phyloP scores from a whole-genome alignment of 2,888 invertebrate species.

The Branchellion lobata region DNA sequence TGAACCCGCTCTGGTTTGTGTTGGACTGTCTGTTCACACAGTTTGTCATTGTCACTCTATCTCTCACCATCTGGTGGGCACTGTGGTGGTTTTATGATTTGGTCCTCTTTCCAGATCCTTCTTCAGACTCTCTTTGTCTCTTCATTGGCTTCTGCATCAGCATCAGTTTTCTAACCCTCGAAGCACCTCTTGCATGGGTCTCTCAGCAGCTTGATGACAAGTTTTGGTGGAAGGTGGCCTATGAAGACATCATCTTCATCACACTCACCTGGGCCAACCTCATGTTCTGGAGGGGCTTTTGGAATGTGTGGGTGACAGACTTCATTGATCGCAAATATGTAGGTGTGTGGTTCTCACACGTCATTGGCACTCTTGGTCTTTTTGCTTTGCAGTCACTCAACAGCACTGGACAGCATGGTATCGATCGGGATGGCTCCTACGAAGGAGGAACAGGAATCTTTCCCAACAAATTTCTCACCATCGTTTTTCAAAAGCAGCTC shows the following conservation, averaged over 20 bases:
- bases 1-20: slow-evolving; percentile 44
- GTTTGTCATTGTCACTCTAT: slow-evolving; percentile 50
- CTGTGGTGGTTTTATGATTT: slow-evolving; percentile 52
- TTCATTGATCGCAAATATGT: slow-evolving; percentile 49
- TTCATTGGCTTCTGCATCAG: slow-evolving; percentile 47
- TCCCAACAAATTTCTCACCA: slow-evolving; percentile 49
- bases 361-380: slow-evolving; percentile 50
- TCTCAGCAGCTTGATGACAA: slow-evolving; percentile 44
- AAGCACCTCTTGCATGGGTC: slow-evolving; percentile 40
- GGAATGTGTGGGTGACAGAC: slow-evolving; percentile 50
- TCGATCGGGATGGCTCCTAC: slow-evolving; percentile 52
- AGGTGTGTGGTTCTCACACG: slow-evolving; percentile 51
- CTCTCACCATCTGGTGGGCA: slow-evolving; percentile 51
- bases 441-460: slow-evolving; percentile 50
- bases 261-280: slow-evolving; percentile 51
- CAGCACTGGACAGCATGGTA: slow-evolving; percentile 52
- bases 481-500: neutral
- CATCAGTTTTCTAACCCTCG: slow-evolving; percentile 40
- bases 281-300: slow-evolving; percentile 52
- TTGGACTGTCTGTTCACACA: slow-evolving; percentile 51
- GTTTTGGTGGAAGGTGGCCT: slow-evolving; percentile 46
- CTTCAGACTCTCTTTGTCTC: slow-evolving; percentile 49
- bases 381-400: slow-evolving; percentile 50
- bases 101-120: slow-evolving; percentile 48
- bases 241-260: slow-evolving; percentile 50